These are phyloP conservation scores for Hemicordylus capensis DNA, from an alignment of 2,113 vertebrate genomes.

Conservation along the genomic window DNA sequence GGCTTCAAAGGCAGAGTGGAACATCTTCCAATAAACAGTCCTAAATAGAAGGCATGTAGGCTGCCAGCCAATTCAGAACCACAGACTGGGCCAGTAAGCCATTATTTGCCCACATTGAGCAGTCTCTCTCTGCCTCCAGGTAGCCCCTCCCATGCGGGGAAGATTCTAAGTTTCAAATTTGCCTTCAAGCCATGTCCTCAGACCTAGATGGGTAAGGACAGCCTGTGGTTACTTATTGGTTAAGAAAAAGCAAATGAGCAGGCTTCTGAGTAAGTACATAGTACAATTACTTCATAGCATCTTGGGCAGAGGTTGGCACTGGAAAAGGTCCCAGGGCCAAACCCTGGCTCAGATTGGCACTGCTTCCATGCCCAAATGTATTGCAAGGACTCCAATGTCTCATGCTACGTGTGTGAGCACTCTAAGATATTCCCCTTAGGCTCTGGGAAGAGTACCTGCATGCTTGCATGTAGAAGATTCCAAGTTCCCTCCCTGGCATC, in stretches of 20 bases:
- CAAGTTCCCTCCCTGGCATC: no score
- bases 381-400: not conserved
- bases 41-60: not conserved
- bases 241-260: not conserved
- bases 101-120: not conserved
- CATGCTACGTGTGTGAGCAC: no score
- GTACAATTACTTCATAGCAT: not conserved
- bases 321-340: not conserved
- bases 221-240: not conserved
- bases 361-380: not conserved
- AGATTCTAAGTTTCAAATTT: not conserved
- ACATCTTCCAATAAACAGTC: no score
- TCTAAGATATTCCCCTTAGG: no score
- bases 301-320: not conserved
- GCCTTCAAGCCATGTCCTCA: not conserved
- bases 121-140: not conserved
- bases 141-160: not conserved
- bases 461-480: no score
- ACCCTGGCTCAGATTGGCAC: not conserved
- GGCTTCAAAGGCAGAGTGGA: no score
- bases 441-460: no score
- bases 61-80: not conserved
- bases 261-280: not conserved
- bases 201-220: not conserved
- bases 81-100: not conserved